These are phyloP conservation scores for Cariama cristata DNA, from an alignment of 2,113 vertebrate species.

Conservation along the genomic window DNA sequence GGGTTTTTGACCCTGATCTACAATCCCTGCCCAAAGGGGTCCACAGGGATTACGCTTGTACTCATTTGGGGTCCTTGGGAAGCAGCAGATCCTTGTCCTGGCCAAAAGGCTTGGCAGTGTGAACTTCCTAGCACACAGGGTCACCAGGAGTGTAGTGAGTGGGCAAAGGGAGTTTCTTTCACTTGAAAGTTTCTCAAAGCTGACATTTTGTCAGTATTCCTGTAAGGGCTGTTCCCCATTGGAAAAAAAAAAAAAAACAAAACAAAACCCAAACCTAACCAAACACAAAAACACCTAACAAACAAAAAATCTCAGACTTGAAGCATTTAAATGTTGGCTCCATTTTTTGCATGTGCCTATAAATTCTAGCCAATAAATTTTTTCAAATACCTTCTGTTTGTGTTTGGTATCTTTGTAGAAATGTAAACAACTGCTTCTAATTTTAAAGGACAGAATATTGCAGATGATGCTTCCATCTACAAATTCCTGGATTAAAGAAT, in stretches of 20 bases:
- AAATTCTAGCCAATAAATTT: background rate
- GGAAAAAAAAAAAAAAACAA: background rate
- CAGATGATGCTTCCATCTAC: background rate
- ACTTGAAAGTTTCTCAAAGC: background rate
- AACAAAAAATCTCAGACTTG: background rate
- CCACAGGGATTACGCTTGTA: fast-evolving
- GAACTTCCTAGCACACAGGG: background rate
- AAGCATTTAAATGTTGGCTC: background rate
- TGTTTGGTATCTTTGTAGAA: background rate
- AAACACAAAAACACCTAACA: background rate
- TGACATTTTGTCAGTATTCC: background rate
- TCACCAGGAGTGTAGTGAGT: background rate
- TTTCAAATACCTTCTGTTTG: background rate
- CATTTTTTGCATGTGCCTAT: background rate
- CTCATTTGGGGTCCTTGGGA: background rate
- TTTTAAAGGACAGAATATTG: background rate
- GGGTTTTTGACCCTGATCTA: background rate
- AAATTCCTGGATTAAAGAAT: background rate
- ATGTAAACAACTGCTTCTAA: background rate
- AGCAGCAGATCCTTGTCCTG: background rate
- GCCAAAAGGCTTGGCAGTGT: background rate
- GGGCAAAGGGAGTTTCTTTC: background rate
- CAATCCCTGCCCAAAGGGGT: background rate
- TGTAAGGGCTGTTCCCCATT: background rate
- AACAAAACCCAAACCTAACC: background rate